A percentile compares a stretch with the other conserved stretches of the same genome.
Conservation (phyloP, 2,113 vertebrate genomes). For the Mungos mungo region DNA sequence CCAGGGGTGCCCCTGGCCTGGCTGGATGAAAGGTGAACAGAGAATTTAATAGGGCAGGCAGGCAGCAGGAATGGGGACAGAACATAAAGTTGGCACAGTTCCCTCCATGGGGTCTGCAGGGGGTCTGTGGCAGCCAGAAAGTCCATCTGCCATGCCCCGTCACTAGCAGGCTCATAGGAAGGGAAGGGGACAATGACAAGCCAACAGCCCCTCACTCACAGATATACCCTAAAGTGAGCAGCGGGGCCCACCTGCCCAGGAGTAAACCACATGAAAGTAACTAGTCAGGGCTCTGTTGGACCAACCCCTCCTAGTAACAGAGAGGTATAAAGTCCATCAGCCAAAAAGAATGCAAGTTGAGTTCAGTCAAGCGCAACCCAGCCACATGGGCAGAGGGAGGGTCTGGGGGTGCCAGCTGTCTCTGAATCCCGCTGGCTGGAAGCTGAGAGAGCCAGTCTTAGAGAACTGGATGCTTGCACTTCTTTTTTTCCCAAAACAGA, state of each 20-base stretch:
- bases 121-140: conserved; percentile 41
- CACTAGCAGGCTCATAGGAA: conserved; percentile 34
- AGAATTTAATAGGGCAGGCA: background rate
- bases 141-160: conserved; percentile 67
- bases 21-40: background rate
- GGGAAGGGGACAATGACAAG: background rate
- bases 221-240: conserved; percentile 18
- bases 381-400: background rate
- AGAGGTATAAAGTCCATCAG: background rate
- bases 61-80: background rate
- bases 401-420: background rate
- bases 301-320: background rate
- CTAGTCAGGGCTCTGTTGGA: background rate
- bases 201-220: background rate
- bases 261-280: background rate
- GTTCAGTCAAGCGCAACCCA: conserved; percentile 33
- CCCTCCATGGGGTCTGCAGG: conserved; percentile 23
- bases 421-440: background rate
- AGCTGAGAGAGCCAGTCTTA: background rate
- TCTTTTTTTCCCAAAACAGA: background rate
- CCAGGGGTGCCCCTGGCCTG: background rate
- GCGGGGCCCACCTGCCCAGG: background rate
- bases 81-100: conserved; percentile 35
- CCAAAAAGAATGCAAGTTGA: background rate
- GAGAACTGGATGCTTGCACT: background rate